phyloP scores from a whole-genome alignment of 2,113 vertebrate genomes.

The Micronycteris hirsuta region DNA sequence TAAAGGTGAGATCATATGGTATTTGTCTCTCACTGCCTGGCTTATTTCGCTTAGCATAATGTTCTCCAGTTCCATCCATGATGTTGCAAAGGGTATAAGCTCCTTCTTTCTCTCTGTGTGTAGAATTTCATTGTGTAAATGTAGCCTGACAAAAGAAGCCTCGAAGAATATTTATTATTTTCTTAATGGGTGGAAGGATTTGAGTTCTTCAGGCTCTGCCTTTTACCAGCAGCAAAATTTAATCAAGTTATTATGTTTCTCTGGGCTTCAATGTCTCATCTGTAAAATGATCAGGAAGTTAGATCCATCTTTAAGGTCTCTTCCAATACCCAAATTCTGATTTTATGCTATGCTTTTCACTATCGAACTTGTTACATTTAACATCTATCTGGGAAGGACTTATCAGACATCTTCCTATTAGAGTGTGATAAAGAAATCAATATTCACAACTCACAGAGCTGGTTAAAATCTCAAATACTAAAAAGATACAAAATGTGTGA shows the following conservation, averaged over 20 bases:
- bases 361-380: neutral
- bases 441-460: neutral
- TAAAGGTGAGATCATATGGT: too few species aligned
- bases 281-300: slow-evolving; percentile 26
- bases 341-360: neutral
- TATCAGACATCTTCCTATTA: neutral
- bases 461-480: neutral
- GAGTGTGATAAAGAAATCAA: neutral
- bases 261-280: neutral
- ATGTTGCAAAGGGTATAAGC: too few species aligned
- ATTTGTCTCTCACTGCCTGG: too few species aligned
- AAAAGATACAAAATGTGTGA: neutral
- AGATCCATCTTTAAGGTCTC: neutral
- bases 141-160: too few species aligned
- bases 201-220: neutral
- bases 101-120: too few species aligned
- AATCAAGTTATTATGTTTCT: slow-evolving; percentile 4
- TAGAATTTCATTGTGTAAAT: too few species aligned
- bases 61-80: too few species aligned
- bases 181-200: neutral
- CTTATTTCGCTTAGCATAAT: too few species aligned
- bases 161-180: slow-evolving; percentile 43
- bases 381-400: neutral
- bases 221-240: neutral
- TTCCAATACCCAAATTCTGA: neutral